Percentiles rank a stretch among this genome's conserved stretches.
phyloP scores from a whole-genome alignment of 2,888 invertebrate genomes.

The Heliothis peltigera region DNA sequence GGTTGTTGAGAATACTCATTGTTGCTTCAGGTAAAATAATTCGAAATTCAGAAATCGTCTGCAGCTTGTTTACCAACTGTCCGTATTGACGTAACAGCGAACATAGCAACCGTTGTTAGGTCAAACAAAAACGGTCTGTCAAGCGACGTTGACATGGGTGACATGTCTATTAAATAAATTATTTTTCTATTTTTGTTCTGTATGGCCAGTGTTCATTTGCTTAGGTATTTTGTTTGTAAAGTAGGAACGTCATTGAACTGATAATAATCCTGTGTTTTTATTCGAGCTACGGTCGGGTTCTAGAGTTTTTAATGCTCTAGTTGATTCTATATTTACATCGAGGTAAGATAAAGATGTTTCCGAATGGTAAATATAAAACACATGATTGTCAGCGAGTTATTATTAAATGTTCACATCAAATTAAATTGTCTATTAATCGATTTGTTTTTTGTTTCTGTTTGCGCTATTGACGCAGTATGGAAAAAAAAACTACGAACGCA shows the following conservation, averaged over 20 bases:
- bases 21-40: constrained; percentile 8
- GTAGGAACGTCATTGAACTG: constrained; percentile 11
- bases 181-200: constrained; percentile 19
- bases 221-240: constrained; percentile 6
- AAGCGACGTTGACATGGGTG: constrained; percentile 29
- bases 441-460: not conserved
- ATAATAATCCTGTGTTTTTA: constrained; percentile 18
- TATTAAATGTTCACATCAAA: not conserved
- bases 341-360: constrained; percentile 55
- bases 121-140: constrained; percentile 41
- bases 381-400: not conserved
- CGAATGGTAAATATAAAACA: constrained; percentile 29
- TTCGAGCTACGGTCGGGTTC: constrained; percentile 19
- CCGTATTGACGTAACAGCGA: constrained; percentile 74
- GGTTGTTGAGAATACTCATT: constrained; percentile 75
- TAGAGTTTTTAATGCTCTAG: constrained; percentile 33
- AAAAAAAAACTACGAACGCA: constrained; percentile 1
- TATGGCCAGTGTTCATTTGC: constrained; percentile 33
- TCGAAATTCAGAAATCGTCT: not conserved
- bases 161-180: constrained; percentile 23
- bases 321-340: constrained; percentile 49
- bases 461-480: not conserved
- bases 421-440: no score
- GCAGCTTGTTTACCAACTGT: constrained; percentile 47
- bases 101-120: constrained; percentile 80